These are phyloP conservation scores for Rhea pennata DNA, from an alignment of 2,113 vertebrate species.

Conservation along the genomic window DNA sequence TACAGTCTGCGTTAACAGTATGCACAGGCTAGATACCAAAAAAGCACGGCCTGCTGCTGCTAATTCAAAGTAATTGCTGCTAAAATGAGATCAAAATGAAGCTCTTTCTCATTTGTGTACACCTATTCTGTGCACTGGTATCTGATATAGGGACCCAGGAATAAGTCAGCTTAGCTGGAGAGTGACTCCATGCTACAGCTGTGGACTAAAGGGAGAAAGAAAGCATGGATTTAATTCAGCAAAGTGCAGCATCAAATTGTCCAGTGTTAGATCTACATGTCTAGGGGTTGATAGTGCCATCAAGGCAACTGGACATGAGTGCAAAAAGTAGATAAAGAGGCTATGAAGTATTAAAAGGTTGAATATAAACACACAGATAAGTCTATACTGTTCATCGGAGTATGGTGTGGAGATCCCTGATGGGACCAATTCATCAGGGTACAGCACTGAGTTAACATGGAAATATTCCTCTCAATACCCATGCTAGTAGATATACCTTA, in stretches of 20 bases:
- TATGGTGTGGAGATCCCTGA: neutral
- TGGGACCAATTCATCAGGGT: accelerated
- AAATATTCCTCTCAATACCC: neutral
- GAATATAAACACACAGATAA: neutral
- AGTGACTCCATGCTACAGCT: neutral
- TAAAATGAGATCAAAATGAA: neutral
- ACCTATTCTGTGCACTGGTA: neutral
- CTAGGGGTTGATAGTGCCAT: neutral
- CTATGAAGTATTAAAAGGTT: neutral
- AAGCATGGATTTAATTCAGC: neutral
- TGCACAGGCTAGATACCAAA: neutral
- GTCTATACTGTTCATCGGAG: neutral
- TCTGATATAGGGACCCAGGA: neutral
- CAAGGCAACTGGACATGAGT: neutral
- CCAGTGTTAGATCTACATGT: neutral
- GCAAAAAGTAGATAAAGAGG: neutral
- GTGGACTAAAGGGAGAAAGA: neutral
- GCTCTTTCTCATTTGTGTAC: neutral
- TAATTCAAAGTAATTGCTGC: neutral
- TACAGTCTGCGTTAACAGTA: neutral
- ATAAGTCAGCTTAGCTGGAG: neutral
- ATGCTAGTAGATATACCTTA: neutral
- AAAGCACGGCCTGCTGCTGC: neutral
- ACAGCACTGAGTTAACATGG: neutral
- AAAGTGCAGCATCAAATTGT: neutral